Base-by-base conservation (phyloP, 1,140 invertebrate species). In the Atta cephalotes region DNA sequence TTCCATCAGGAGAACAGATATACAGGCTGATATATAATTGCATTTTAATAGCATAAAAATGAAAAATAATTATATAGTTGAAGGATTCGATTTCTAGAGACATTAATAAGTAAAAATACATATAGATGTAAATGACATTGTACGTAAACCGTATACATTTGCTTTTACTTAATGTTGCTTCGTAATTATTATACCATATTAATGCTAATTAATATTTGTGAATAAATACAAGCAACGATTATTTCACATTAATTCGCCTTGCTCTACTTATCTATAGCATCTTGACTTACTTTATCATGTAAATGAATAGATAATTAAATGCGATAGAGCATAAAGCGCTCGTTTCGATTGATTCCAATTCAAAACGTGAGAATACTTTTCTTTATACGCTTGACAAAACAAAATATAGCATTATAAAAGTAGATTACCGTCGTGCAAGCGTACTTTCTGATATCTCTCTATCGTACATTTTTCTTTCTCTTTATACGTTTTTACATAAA, bases 281-380 rank as follows among this genome's bases (percentile, higher is more conserved):
- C n/a, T 74, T 74, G 56, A 10, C 5, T 76, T 49, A 84, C 58
- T 63, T 74, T 35, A 25, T 12, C 9, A 18, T 76, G 18, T 84
- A 76, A 84, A 76, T 84, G 7, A n/a, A 5, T n/a, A 4, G n/a
- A 65, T 88, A 89, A 90, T 90, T 90, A 88, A 88, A 90, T 39
- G 70, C 56, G 70, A 71, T 72, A 82, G 71, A 88, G 77, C 66
- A 78, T 65, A 68, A 90, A 87, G 70, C 28, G 39, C 60, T 60
- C 62, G 86, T 90, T 62, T 49, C 49, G 53, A 80, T 72, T 60
- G 56, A 87, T 85, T 51, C 63, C 12, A 35, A 35, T 12, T 80
- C 18, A 18, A 35, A 86, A 53, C 53, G 53, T 66, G 63, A 86
- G 77, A 86, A 68, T 25, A 16, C 39, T 62, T 84, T 63, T 62